These are phyloP conservation scores for Myrmecobius fasciatus DNA, from an alignment of 2,113 vertebrate genomes.

Conservation along the genomic window DNA sequence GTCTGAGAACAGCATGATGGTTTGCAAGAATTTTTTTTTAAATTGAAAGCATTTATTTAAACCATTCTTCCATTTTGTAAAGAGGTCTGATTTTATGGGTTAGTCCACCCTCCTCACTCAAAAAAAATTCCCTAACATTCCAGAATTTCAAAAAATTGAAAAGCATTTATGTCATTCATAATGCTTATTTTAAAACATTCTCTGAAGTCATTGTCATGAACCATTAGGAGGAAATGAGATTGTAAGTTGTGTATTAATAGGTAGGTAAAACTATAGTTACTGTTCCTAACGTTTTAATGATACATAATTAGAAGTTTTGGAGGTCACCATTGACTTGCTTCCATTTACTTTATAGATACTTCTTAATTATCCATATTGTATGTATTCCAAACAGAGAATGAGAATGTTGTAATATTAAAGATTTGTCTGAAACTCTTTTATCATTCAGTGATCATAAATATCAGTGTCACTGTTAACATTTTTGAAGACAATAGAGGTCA, in stretches of 20 bases:
- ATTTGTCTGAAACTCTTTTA: background rate
- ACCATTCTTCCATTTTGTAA: constrained; percentile 23
- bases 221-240: constrained; percentile 68
- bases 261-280: constrained; percentile 1
- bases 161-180: background rate
- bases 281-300: background rate
- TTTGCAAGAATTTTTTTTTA: constrained; percentile 48
- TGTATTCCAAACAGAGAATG: background rate
- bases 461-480: background rate
- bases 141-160: constrained; percentile 35
- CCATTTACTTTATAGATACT: background rate
- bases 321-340: background rate
- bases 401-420: background rate
- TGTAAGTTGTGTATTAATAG: background rate
- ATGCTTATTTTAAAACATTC: constrained; percentile 53
- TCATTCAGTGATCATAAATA: background rate
- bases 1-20: constrained; percentile 24
- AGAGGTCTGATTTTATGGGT: constrained; percentile 17
- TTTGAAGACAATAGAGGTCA: background rate
- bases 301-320: background rate
- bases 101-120: background rate
- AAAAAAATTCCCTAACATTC: background rate
- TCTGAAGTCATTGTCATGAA: constrained; percentile 64
- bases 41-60: constrained; percentile 49
- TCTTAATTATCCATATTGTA: background rate